Base-by-base conservation (phyloP, 2,888 invertebrate genomes). In the Lamproptera curius region DNA sequence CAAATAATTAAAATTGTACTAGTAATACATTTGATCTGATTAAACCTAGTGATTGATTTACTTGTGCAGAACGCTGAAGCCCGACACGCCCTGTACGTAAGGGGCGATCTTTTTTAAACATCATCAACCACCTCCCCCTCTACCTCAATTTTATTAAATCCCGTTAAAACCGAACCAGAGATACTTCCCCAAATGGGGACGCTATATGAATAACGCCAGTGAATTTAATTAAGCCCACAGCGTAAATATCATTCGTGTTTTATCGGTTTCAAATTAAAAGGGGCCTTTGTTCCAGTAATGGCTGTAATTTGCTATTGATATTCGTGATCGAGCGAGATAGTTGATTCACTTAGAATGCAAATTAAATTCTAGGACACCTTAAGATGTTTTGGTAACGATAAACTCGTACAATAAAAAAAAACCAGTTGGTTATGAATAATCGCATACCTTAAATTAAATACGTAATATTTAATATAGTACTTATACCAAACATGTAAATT, bases 161-260 rank as follows among this genome's bases (percentile, higher is more conserved):
- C 2, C 37, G 42, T 38, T 42, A 13, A 23, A 47, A 33, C 20
- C 37, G 16, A 1, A 1, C 26, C 2, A 11, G 16, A 37, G 37
- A 33, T 20, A 14, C 14, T 35, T 28, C 13, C 17, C 3, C 10
- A n/a, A 39, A 39, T n/a, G 45, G 45, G 33, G 45, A 13, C 66
- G 67, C 62, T 65, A 63, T 62, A 54, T 52, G 68, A 66, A 63
- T 68, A 65, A 66, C 62, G 67, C 58, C 58, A 2, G 65, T 67
- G 64, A 64, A 68, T 72, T 70, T 65, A 67, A 70, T 70, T 67
- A 67, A 66, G 59, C 60, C 54, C 47, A 58, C 56, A 61, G 56
- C 60, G 59, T 59, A 60, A 64, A 65, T 60, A 56, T 57, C 53
- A 61, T 65, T 65, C 59, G 61, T 61, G 58, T 65, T 67, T 72